Base-by-base conservation (phyloP, 2,113 vertebrate genomes). In the Colinus virginianus region DNA sequence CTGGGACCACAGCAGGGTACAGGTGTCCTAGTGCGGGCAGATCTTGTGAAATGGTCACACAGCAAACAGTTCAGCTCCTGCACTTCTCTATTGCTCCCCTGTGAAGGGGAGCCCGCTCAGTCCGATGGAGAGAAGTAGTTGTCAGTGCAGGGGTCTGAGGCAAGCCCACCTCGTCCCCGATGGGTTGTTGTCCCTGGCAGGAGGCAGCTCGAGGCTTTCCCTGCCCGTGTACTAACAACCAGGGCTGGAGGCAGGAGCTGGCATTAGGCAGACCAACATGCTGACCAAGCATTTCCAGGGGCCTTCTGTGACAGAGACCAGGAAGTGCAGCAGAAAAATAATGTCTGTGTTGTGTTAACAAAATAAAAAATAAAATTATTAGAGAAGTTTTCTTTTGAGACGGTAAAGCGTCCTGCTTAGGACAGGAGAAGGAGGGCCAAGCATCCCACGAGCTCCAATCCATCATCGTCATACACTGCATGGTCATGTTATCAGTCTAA, bases 401-500 rank as follows among this genome's bases (percentile, higher is more conserved):
- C 30, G 78, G 28, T 76, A 48, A 74, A 75, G 13, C 56, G 20
- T 63, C 77, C 14, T 18, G 70, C 71, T 94, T 56, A 80, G 62
- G 77, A 53, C 34, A 75, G 49, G 79, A 79, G 59, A 90, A n/a
- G 63, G 26, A 89, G n/a, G 16, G 76, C 64, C 67, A 78, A 68
- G 70, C 42, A 71, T 83, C 32, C 30, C 76, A 21, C 42, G 69
- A 78, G 70, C 67, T 84, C 43, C 59, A 68, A 68, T 61, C 69
- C 71, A 4, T 78, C 68, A 42, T 62, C 26, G 6, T 88, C 7
- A 1, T 78, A 14, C 12, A 20, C 46, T 85, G 28, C 79, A 71
- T 32, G 90, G 93, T 86, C 53, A 69, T 64, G 53, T 68, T 91
- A 53, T 58, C 62, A 72, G 82, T 75, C 69, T 95, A 90, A 94